Percentiles rank a stretch among this genome's conserved stretches.
phyloP scores from a whole-genome alignment of 2,888 invertebrate species.

The Ormyrus rosae region DNA sequence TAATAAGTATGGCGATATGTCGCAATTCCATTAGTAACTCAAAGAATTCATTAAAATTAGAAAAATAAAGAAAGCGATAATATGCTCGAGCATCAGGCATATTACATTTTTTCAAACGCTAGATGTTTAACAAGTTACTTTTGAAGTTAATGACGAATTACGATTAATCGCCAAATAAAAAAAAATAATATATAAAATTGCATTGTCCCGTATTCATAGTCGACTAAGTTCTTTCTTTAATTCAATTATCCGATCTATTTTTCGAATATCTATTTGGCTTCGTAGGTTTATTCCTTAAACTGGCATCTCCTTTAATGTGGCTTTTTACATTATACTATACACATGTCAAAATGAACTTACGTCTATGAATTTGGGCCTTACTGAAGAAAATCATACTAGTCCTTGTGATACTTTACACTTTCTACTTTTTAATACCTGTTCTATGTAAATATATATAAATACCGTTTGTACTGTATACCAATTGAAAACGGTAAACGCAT shows the following conservation, averaged over 20 bases:
- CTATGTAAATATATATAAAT: slow-evolving; percentile 63
- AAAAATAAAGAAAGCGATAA: slow-evolving; percentile 18
- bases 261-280: slow-evolving; percentile 33
- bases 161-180: slow-evolving; percentile 55
- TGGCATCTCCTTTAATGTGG: slow-evolving; percentile 38
- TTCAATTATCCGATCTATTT: slow-evolving; percentile 25
- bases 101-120: slow-evolving; percentile 14
- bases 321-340: slow-evolving; percentile 38
- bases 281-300: slow-evolving; percentile 28
- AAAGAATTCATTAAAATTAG: slow-evolving; percentile 41
- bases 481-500: slow-evolving; percentile 52
- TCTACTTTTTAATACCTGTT: slow-evolving; percentile 72
- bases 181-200: slow-evolving; percentile 30
- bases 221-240: slow-evolving; percentile 37
- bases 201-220: slow-evolving; percentile 50
- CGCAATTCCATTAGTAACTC: slow-evolving; percentile 31
- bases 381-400: slow-evolving; percentile 66
- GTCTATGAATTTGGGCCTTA: slow-evolving; percentile 57
- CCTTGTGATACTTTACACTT: slow-evolving; percentile 74
- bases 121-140: not conserved
- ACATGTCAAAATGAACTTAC: slow-evolving; percentile 47
- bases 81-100: slow-evolving; percentile 1
- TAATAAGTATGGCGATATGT: slow-evolving; percentile 36
- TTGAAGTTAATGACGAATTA: slow-evolving; percentile 44
- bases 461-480: slow-evolving; percentile 63